Conservation (phyloP, 2,888 invertebrate genomes). For the Sericinus montela region DNA sequence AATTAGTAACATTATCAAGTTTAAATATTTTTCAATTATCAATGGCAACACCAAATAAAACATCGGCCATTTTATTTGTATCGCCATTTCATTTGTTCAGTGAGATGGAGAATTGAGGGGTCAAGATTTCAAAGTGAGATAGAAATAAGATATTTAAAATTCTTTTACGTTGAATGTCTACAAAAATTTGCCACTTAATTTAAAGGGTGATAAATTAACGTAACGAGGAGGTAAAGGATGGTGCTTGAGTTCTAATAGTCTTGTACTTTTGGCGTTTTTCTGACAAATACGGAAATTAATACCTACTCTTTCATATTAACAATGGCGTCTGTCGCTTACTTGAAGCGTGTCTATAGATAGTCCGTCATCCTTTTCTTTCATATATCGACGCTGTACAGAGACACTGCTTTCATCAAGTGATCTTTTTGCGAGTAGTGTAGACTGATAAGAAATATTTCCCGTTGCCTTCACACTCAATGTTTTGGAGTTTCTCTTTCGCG, state of each 20-base stretch:
- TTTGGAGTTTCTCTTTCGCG: constrained; percentile 65
- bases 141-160: constrained; percentile 56
- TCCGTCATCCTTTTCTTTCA: constrained; percentile 80
- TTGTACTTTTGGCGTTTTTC: constrained; percentile 24
- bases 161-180: constrained; percentile 12
- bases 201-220: background rate
- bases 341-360: constrained; percentile 66
- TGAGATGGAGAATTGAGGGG: constrained; percentile 69
- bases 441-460: constrained; percentile 74
- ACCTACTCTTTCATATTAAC: constrained; percentile 31
- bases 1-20: no score
- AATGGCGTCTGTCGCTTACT: constrained; percentile 73
- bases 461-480: constrained; percentile 74
- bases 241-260: background rate
- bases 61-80: constrained; percentile 72
- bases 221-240: background rate
- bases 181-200: constrained; percentile 8
- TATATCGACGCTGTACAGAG: constrained; percentile 70
- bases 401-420: constrained; percentile 68
- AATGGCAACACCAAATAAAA: constrained; percentile 18
- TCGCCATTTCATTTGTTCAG: constrained; percentile 77
- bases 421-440: constrained; percentile 74
- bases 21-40: no score
- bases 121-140: constrained; percentile 68
- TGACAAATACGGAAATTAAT: constrained; percentile 27